Base-by-base conservation (phyloP, 2,113 vertebrate genomes). In the Hippocampus comes region DNA sequence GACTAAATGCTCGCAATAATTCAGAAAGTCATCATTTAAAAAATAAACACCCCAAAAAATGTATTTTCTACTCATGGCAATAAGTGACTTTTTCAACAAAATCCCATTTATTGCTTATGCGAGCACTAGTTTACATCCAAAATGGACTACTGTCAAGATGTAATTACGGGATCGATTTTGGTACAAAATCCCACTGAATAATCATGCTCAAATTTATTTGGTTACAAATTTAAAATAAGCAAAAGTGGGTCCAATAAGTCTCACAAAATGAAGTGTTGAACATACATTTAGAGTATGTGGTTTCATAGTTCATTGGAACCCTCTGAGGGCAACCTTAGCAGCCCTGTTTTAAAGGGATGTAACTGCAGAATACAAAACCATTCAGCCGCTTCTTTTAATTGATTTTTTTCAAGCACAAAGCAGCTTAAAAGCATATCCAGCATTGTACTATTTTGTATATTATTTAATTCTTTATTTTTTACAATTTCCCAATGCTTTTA, bases 351-450 rank as follows among this genome's bases (percentile, higher is more conserved):
- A 80, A 68, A 48, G 23, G 6, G 34, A 68, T 56, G 30, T 79
- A 68, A 77, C 61, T 72, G 66, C 46, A 77, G 65, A 38, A 21
- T 21, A 20, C 34, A 74, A 49, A 59, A 68, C 20, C 49, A 43
- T 76, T 42, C 5, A 43, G 30, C 41, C 8, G 21, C 10, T 5
- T 67, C 56, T 59, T 67, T 67, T 57, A 66, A 74, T 66, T 18
- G 18, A 41, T 20, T 7, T 71, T 73, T 60, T 56, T 68, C 0
- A 48, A 49, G 21, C 48, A 67, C 63, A 42, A 42, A 64, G 38
- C 42, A 41, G 34, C 63, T 43, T 65, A 51, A 51, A 67, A 67
- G 46, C 21, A 64, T 15, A n/a, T 7, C 41, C 20, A 23, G 12
- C n/a, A 61, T 46, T 65, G 8, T 63, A 12, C 41, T 63, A 9